These are phyloP conservation scores for Climacteris rufus DNA, from an alignment of 2,113 vertebrate species.

Conservation along the genomic window DNA sequence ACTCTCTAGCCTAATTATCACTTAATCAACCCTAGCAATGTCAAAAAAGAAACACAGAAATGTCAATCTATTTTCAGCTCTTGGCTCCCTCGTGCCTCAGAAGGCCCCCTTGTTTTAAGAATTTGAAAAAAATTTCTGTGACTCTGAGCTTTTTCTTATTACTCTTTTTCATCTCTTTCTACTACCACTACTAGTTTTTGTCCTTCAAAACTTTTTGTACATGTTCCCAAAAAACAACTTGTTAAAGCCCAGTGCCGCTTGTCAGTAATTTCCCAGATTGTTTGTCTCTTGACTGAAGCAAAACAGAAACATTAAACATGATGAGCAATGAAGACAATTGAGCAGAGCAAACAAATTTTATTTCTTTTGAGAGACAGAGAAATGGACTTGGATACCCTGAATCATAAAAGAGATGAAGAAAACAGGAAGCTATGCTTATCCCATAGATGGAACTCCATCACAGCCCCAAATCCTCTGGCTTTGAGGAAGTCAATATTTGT, in stretches of 20 bases:
- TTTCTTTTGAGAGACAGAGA: neutral
- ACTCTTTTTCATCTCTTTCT: neutral
- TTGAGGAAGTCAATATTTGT: neutral
- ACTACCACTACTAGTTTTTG: neutral
- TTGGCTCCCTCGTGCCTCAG: neutral
- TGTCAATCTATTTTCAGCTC: conserved; percentile 8
- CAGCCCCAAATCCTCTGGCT: neutral
- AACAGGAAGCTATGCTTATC: neutral
- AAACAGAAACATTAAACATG: neutral
- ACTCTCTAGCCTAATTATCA: conserved; percentile 20
- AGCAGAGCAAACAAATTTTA: neutral
- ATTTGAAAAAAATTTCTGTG: neutral
- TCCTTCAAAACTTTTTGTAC: neutral
- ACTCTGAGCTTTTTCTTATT: neutral
- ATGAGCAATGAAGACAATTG: neutral
- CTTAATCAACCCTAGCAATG: conserved; percentile 18
- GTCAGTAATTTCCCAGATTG: neutral
- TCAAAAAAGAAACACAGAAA: conserved; percentile 14
- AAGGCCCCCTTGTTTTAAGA: neutral
- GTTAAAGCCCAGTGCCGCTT: neutral
- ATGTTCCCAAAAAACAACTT: neutral
- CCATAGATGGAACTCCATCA: neutral
- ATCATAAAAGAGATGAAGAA: neutral
- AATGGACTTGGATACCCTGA: neutral
- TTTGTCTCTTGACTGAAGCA: neutral